phyloP scores from a whole-genome alignment of 2,113 vertebrate genomes.

The Silurus meridionalis region DNA sequence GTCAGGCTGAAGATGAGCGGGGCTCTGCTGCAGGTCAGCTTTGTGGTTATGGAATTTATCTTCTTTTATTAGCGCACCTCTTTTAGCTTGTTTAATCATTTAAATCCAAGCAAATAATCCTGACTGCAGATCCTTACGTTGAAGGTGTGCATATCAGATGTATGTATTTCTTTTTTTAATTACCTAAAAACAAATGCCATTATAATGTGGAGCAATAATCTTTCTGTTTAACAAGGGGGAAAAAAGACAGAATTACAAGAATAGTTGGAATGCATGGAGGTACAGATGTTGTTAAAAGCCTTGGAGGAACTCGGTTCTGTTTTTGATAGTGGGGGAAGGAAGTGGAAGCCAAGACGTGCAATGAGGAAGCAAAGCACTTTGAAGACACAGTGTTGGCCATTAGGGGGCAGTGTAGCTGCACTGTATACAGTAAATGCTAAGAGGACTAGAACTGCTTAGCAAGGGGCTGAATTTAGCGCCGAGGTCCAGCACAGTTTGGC shows the following conservation, averaged over 20 bases:
- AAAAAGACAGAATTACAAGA: conserved; percentile 47
- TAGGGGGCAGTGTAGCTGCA: conserved; percentile 66
- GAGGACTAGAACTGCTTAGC: conserved; percentile 31
- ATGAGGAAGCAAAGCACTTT: conserved; percentile 65
- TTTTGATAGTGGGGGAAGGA: conserved; percentile 53
- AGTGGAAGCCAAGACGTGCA: conserved; percentile 37
- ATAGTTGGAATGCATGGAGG: conserved; percentile 40
- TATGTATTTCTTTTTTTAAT: conserved; percentile 77
- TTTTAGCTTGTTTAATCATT: conserved; percentile 45
- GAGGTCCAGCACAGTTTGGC: conserved; percentile 22
- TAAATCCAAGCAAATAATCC: conserved; percentile 42
- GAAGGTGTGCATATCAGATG: conserved; percentile 57
- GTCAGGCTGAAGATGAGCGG: conserved; percentile 59
- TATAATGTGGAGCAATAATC: conserved; percentile 78
- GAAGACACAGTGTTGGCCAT: conserved; percentile 60
- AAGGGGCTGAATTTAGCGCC: conserved; percentile 18
- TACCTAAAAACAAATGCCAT: conserved; percentile 65
- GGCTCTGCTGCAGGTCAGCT: conserved; percentile 79
- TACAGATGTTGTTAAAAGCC: conserved; percentile 67
- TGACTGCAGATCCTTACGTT: conserved; percentile 28
- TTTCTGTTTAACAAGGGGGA: conserved; percentile 59
- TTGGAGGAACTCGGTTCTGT: conserved; percentile 42
- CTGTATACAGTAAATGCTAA: conserved; percentile 47
- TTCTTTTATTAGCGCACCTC: conserved; percentile 63
- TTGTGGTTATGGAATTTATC: conserved; percentile 65